Conservation (phyloP, 2,113 vertebrate species). For the Podiceps cristatus region DNA sequence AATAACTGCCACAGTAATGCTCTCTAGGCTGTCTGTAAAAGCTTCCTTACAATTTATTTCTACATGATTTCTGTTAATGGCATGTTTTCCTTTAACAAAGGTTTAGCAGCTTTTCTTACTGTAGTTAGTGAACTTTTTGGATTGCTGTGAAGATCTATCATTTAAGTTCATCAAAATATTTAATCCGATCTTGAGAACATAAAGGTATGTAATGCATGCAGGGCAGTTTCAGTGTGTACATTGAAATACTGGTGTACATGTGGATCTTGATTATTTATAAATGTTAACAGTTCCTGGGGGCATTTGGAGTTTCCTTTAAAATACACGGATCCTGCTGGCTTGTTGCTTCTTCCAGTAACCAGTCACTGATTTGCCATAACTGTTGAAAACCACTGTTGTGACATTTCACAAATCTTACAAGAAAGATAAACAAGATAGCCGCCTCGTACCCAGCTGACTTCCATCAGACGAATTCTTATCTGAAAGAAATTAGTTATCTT, state of each 20-base stretch:
- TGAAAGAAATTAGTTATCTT: background rate
- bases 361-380: background rate
- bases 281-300: background rate
- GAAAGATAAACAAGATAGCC: background rate
- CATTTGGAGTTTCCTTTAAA: background rate
- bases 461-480: background rate
- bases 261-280: background rate
- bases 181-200: background rate
- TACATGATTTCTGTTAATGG: background rate
- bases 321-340: background rate
- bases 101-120: background rate
- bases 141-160: background rate
- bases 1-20: background rate
- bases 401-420: background rate
- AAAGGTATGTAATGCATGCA: background rate
- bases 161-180: background rate
- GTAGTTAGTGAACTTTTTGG: background rate
- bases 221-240: accelerated
- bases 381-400: background rate
- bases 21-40: background rate
- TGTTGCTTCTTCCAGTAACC: background rate
- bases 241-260: background rate
- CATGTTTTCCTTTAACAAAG: background rate
- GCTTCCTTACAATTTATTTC: background rate
- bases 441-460: background rate